Base-by-base conservation (phyloP, 2,888 invertebrate species). In the Nudaria mundana region DNA sequence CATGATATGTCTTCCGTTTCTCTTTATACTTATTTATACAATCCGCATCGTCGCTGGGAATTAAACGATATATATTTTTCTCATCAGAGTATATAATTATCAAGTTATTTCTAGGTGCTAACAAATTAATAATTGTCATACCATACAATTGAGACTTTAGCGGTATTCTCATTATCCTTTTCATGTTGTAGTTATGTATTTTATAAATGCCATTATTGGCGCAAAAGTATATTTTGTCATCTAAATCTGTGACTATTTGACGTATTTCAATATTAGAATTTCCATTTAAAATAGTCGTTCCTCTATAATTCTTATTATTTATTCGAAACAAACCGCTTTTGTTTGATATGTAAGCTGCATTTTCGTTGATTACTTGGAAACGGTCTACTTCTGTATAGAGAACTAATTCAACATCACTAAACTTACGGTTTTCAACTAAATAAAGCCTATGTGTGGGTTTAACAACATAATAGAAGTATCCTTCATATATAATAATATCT, bases 81-180 rank as follows among this genome's bases (percentile, higher is more conserved):
- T 15, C 33, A 24, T 33, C 24, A 7, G 33, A 33, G 24, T 33
- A 33, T 15, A 33, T 15, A 11, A 33, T 23, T 10, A 33, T 33
- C 12, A 24, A 16, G 5, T 15, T 33, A 1, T 24, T 23, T 15
- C 2, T 5, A 8, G 33, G 16, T 11, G 24, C 11, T 8, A 16
- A 1, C 11, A 33, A 13, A 8, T 11, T 33, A 11, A 33, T 11
- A 8, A 24, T 15, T 24, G 33, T 33, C 15, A 24, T 15, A 11
- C 33, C 33, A 7, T 24, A 33, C 8, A 33, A 3, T 8, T 24
- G 5, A 16, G 32, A 24, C 1, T 6, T 11, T 4, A 11, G 1
- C 5, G 23, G 4, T 11, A 33, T 3, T 24, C 11, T 7, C 33
- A 33, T 33, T 0, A 24, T 15, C 7, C 3, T 33, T 10, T 3